Percentiles rank a stretch among this genome's conserved stretches.
Conservation (phyloP, 2,113 vertebrate genomes). For the Austrofundulus limnaeus region DNA sequence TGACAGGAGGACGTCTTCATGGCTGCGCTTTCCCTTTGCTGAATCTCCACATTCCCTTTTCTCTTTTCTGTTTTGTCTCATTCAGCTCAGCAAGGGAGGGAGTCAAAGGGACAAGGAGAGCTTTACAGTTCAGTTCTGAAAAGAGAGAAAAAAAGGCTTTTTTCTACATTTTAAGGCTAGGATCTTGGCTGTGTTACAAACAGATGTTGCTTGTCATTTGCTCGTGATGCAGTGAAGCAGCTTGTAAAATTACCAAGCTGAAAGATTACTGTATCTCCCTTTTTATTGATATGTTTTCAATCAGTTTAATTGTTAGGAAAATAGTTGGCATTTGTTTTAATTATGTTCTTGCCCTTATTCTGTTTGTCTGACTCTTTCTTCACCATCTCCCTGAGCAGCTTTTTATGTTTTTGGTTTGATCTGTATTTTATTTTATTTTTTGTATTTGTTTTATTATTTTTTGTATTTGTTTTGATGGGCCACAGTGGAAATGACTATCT, state of each 20-base stretch:
- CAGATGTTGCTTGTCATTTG: constrained; percentile 90
- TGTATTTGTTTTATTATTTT: no score
- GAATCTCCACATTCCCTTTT: constrained; percentile 71
- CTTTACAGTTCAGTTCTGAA: constrained; percentile 57
- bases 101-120: constrained; percentile 67
- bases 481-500: constrained; percentile 57
- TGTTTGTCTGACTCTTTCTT: constrained; percentile 52
- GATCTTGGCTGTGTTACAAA: constrained; percentile 84
- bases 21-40: constrained; percentile 73
- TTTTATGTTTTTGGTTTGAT: constrained; percentile 38
- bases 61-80: constrained; percentile 66
- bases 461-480: constrained; percentile 40
- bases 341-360: constrained; percentile 44
- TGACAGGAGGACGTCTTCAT: constrained; percentile 77
- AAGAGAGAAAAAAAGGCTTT: constrained; percentile 64
- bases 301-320: constrained; percentile 60
- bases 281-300: constrained; percentile 38
- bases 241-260: constrained; percentile 74
- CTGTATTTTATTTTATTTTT: constrained; percentile 47
- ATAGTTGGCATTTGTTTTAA: constrained; percentile 45
- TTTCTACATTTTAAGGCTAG: constrained; percentile 67
- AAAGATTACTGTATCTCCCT: constrained; percentile 49
- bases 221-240: constrained; percentile 82
- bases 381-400: constrained; percentile 27
- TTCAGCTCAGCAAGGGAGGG: constrained; percentile 67